Evolutionary conservation across 1,140 invertebrate genomes (phyloP), one percentile per base, ranked within the genome.

Genomic region (Dendroctonus valens): DNA sequence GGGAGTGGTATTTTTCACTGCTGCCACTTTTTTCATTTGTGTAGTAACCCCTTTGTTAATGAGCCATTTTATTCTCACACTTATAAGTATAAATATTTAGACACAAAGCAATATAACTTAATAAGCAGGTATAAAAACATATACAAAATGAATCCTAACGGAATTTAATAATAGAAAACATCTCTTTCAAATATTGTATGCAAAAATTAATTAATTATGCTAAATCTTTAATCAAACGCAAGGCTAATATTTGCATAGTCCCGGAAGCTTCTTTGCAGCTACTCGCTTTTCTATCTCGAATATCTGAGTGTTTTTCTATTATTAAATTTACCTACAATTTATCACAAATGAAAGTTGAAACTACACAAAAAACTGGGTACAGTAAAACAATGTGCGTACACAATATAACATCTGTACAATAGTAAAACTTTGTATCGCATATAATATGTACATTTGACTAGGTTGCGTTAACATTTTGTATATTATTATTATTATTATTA

Each of bases 361-460:
- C 49, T 9, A 50, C 41, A 49, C 37, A 66, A 66, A 59, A 66
- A 59, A 40, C 12, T 44, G 37, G 46, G 39, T 59, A 37, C 42
- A 49, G 11, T 46, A 68, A 67, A 59, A 67, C 65, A 67, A 60
- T 68, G 59, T 62, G 60, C 66, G 59, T 63, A 68, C 66, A 63
- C 53, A 66, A 53, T 66, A 48, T 65, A 63, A 63, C 59, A 68
- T 57, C 67, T 69, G 67, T 69, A 69, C 67, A 69, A 59, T 64
- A 57, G 61, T 62, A 62, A 68, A 64, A 64, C 54, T 64, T 57
- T 64, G 40, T 64, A 65, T 68, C 59, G 46, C 50, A 59, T 59
- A 58, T 63, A 63, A 65, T 69, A 69, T 69, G 48, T 69, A 69
- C 67, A 69, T 64, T 69, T 69, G 67, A 69, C 67, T 69, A 68